Conservation (phyloP, 2,888 invertebrate species). For the Rapana venosa region DNA sequence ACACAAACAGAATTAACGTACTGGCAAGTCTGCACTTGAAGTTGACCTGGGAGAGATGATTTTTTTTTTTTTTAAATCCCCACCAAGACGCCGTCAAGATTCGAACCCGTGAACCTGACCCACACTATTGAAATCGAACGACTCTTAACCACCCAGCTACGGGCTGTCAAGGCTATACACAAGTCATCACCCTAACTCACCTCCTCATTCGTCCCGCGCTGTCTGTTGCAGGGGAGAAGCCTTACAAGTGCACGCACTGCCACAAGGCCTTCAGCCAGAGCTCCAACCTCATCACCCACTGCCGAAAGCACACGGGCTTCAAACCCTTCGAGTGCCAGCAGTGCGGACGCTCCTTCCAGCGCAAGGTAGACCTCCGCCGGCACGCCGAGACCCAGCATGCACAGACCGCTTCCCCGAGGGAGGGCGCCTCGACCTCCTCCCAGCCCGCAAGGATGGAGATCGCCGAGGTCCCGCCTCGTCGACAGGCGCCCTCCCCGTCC, state of each 20-base stretch:
- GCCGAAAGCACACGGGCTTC: conserved; percentile 97
- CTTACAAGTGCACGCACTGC: conserved; percentile 98
- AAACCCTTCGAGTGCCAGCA: conserved; percentile 98
- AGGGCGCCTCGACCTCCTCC: background rate
- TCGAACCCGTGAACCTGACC: too few relatives aligned
- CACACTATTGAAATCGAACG: too few relatives aligned
- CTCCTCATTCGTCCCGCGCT: too few relatives aligned
- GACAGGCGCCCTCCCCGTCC: background rate
- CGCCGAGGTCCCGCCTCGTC: background rate
- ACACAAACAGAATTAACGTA: too few relatives aligned
- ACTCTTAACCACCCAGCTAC: too few relatives aligned
- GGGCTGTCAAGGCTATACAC: too few relatives aligned
- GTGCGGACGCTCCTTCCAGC: conserved; percentile 92
- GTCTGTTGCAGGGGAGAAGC: conserved; percentile 93
- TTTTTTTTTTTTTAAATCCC: too few relatives aligned
- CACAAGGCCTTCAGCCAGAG: conserved; percentile 99
- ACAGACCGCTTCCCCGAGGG: conserved; percentile 17
- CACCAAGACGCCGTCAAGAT: too few relatives aligned
- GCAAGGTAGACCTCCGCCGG: conserved; percentile 91
- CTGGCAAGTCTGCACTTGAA: too few relatives aligned
- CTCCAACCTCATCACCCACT: conserved; percentile 97
- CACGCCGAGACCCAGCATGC: conserved; percentile 96
- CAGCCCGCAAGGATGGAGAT: background rate
- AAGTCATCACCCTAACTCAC: too few relatives aligned
- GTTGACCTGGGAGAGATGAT: too few relatives aligned